These are phyloP conservation scores for Chaetops frenatus DNA, from an alignment of 2,113 vertebrate species.

Conservation along the genomic window DNA sequence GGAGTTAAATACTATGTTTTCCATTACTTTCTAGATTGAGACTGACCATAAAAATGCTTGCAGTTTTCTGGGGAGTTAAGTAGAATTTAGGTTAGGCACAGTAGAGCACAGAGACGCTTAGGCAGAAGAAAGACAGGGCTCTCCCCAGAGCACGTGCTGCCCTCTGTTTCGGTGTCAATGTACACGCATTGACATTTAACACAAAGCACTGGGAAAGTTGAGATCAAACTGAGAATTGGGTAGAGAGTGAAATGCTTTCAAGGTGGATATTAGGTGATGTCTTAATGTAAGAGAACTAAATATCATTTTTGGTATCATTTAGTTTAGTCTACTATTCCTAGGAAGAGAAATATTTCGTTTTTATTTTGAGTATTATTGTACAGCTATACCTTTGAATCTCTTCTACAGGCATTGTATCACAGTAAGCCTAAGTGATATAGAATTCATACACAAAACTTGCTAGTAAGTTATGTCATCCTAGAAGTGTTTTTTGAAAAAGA, in stretches of 20 bases:
- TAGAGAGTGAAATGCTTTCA: neutral
- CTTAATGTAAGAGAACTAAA: neutral
- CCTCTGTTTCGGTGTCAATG: neutral
- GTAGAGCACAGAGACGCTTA: neutral
- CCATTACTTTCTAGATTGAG: neutral
- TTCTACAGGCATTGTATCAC: neutral
- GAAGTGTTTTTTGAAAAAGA: neutral
- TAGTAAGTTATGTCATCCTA: neutral
- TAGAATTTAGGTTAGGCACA: neutral
- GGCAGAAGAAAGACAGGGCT: neutral
- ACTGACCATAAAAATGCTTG: neutral
- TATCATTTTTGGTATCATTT: neutral
- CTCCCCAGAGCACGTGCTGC: neutral
- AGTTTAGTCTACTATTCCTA: neutral
- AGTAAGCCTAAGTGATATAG: neutral
- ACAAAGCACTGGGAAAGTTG: neutral
- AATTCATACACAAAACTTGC: neutral
- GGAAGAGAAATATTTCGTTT: neutral
- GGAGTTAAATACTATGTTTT: neutral
- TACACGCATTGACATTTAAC: neutral
- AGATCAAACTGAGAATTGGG: neutral
- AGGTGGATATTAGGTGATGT: neutral
- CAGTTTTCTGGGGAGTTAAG: neutral
- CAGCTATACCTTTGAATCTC: neutral
- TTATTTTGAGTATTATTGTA: neutral